Conservation (phyloP, 2,113 vertebrate genomes). For the Vireo altiloquus region DNA sequence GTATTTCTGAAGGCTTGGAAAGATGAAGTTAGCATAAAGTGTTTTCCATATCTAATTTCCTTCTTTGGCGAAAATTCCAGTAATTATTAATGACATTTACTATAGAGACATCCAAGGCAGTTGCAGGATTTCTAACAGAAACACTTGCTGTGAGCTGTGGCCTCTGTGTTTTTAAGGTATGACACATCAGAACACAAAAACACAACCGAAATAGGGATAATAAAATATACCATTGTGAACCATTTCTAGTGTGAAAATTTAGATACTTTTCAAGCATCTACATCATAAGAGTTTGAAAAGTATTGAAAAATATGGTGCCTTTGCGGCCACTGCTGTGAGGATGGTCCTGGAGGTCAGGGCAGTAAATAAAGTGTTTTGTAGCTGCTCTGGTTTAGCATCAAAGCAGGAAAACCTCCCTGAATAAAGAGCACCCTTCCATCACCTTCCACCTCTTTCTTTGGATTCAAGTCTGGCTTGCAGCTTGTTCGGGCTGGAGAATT, state of each 20-base stretch:
- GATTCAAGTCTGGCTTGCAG: not conserved
- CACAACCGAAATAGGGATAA: not conserved
- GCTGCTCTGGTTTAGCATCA: not conserved
- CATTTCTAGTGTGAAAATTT: not conserved
- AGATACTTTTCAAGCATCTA: not conserved
- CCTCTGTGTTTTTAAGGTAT: not conserved
- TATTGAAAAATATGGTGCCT: not conserved
- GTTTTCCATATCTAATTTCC: slow-evolving; percentile 30
- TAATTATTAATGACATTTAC: not conserved
- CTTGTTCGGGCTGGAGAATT: not conserved
- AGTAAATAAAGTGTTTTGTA: not conserved
- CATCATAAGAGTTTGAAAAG: not conserved
- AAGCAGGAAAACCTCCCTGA: not conserved
- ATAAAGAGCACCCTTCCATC: not conserved
- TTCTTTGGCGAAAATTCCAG: slow-evolving; percentile 1
- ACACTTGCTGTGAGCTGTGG: not conserved
- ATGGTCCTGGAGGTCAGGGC: not conserved
- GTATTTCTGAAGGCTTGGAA: slow-evolving; percentile 2
- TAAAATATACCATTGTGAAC: not conserved
- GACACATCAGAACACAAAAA: not conserved
- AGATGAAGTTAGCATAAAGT: not conserved
- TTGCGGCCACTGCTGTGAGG: not conserved
- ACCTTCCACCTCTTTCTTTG: not conserved
- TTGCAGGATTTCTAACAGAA: not conserved
- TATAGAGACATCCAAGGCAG: not conserved